Base-by-base conservation (phyloP, 2,797 vertebrate genomes). In the Gorsachius magnificus region DNA sequence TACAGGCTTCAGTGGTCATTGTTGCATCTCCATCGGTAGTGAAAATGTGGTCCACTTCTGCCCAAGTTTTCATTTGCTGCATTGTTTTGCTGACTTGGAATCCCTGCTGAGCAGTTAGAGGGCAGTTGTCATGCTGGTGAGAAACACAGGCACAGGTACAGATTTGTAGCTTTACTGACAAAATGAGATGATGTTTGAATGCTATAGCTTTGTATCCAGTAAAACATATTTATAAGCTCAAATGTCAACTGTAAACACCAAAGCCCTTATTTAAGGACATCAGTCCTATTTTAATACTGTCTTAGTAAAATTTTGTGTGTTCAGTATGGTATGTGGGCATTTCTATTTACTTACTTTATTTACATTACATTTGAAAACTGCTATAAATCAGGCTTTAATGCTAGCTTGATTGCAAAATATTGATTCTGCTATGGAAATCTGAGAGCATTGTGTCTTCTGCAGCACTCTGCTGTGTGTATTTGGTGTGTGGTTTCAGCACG, bases 351-450 rank as follows among this genome's bases (percentile, higher is more conserved):
- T 79, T 36, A 58, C 58, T 60, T 36, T 71, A 24, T 63, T 94
- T 80, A 46, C 11, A 77, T 92, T 72, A 45, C 12, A 41, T 84
- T 85, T 89, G 66, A 56, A 82, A 95, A 70, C 22, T 58, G n/a
- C n/a, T 69, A 24, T 16, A 78, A 75, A 83, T 93, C 48, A 54
- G 36, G 7, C 54, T 88, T 78, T 58, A 80, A 2, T 41, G n/a
- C 38, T 51, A 51, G 38, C 38, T 87, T 54, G 66, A 66, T 79
- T 69, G 64, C 56, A 81, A 76, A 91, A 89, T 78, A 61, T 1
- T 83, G 70, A 31, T 92, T 91, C 46, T 86, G 53, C 64, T 90
- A 7, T 56, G 79, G 57, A 84, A 90, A 69, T 70, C 26, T 48
- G 82, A 83, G 69, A 64, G 21, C 19, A 22, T 7, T 64, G 53